Evolutionary conservation across 2,797 vertebrate genomes (phyloP).

Genomic region (Heliangelus exortis): DNA sequence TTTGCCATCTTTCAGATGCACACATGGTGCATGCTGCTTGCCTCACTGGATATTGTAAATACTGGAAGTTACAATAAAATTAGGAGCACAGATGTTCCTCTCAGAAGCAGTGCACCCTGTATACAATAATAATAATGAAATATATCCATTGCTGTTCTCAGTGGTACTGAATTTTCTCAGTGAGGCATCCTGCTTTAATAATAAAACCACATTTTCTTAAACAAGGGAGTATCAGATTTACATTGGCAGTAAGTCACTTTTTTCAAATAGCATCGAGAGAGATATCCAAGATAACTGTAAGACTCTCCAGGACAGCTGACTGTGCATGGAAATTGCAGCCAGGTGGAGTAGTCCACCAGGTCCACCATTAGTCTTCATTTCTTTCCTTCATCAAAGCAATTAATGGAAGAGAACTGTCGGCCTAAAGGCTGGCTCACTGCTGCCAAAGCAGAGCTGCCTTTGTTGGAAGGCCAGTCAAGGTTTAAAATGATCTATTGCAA

Average conservation of each 20-base stretch:
- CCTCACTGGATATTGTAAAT: conserved; percentile 60
- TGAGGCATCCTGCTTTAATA: conserved; percentile 68
- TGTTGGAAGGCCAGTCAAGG: background rate
- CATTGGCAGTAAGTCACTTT: conserved; percentile 38
- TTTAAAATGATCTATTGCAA: background rate
- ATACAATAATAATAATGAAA: conserved; percentile 73
- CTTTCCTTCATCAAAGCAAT: conserved; percentile 26
- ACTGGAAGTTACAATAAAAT: conserved; percentile 68
- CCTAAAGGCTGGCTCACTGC: background rate
- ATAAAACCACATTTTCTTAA: conserved; percentile 66
- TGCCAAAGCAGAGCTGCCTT: background rate
- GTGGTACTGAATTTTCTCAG: conserved; percentile 44
- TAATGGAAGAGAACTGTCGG: background rate
- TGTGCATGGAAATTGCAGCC: conserved; percentile 10
- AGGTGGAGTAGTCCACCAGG: background rate
- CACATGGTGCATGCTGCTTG: background rate
- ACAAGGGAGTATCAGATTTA: conserved; percentile 53
- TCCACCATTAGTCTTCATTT: conserved; percentile 63
- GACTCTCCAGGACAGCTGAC: conserved; percentile 54
- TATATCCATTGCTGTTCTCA: conserved; percentile 48
- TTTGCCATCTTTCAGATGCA: background rate
- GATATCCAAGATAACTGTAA: background rate
- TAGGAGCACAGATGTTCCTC: conserved; percentile 73
- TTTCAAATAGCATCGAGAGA: background rate
- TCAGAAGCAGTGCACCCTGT: conserved; percentile 60